phyloP scores from a whole-genome alignment of 2,113 vertebrate genomes.

The Opisthocomus hoazin region DNA sequence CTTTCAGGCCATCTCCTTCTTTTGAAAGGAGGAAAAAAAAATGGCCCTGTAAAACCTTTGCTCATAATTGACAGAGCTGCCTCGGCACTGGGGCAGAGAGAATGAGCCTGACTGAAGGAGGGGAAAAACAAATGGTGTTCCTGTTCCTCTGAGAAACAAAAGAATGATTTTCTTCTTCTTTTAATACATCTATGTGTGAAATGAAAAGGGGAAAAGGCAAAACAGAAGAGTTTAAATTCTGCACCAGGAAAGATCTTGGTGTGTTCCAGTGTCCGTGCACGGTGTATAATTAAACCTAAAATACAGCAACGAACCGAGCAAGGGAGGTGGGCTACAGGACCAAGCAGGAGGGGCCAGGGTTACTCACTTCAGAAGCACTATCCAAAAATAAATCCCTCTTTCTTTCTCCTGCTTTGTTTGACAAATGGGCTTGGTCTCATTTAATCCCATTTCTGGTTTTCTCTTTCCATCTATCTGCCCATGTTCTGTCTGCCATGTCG shows the following conservation, averaged over 20 bases:
- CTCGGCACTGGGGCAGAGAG: not conserved
- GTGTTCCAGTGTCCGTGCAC: not conserved
- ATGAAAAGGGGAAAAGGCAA: not conserved
- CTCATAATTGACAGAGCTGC: not conserved
- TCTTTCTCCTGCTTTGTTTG: conserved; percentile 6
- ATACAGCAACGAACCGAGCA: conserved; percentile 51
- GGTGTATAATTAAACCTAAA: conserved; percentile 63
- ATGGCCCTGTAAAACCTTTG: not conserved
- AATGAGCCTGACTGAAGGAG: not conserved
- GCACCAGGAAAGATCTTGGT: conserved; percentile 20
- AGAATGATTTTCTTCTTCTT: not conserved
- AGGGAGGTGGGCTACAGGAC: conserved; percentile 9
- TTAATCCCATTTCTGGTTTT: not conserved
- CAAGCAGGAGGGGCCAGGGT: not conserved
- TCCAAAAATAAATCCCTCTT: conserved; percentile 56
- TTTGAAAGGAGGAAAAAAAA: not conserved
- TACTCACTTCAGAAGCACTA: conserved; percentile 40
- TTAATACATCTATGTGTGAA: not conserved
- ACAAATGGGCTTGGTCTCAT: conserved; percentile 25
- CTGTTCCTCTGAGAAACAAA: conserved; percentile 24
- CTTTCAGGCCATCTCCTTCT: not conserved
- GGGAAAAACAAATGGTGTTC: not conserved
- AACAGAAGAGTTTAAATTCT: conserved; percentile 12
- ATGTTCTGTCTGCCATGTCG: not conserved
- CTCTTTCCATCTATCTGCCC: not conserved